Evolutionary conservation across 2,113 vertebrate species (phyloP).

Genomic region (Rhagologus leucostigma): DNA sequence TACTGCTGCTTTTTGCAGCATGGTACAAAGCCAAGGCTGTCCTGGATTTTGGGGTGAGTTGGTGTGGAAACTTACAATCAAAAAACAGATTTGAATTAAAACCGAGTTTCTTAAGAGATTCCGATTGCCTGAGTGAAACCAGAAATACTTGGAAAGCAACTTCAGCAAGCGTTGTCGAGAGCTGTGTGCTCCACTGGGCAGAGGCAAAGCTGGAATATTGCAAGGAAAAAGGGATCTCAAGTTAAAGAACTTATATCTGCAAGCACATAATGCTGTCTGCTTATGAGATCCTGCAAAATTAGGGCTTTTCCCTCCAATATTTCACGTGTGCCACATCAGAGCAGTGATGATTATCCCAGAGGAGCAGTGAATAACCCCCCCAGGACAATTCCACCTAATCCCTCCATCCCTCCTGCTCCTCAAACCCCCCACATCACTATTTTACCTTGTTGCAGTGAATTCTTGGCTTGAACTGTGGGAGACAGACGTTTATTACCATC

Average conservation of each 20-base stretch:
- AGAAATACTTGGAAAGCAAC: neutral
- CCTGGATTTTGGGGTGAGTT: neutral
- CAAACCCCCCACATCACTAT: neutral
- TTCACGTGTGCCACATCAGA: neutral
- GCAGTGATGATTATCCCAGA: neutral
- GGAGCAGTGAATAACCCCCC: neutral
- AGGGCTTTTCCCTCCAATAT: neutral
- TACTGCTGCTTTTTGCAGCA: neutral
- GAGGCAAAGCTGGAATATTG: neutral
- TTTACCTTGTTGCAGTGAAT: constrained; percentile 91
- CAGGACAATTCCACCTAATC: neutral
- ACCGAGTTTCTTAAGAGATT: neutral
- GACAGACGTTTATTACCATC: constrained; percentile 92
- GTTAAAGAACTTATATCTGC: fast-evolving
- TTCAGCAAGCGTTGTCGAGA: neutral
- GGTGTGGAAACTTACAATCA: neutral
- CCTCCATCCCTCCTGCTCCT: neutral
- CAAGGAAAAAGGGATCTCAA: neutral
- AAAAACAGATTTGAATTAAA: neutral
- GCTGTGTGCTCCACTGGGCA: neutral
- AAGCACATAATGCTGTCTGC: neutral
- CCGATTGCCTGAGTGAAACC: neutral
- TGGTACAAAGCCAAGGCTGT: neutral
- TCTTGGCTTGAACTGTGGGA: constrained; percentile 83
- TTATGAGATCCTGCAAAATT: neutral